Base-by-base conservation (phyloP, 2,888 invertebrate genomes). In the Adela reaumurella region DNA sequence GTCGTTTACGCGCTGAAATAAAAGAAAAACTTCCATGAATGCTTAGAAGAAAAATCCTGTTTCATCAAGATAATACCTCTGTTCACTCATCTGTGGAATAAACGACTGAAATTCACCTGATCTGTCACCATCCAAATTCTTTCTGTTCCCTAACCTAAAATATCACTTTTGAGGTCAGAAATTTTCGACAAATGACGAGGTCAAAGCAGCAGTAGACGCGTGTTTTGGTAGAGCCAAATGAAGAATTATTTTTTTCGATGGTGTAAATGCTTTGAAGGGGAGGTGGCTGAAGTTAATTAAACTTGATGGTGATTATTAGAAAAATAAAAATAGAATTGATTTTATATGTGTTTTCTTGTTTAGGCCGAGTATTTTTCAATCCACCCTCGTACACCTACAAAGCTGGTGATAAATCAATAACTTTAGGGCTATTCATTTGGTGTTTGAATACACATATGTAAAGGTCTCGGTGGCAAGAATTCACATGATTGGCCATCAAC, bases 21-120 rank as follows among this genome's bases (percentile, higher is more conserved):
- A 50, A 50, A 49, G 45, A 46, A 48, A 48, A 52, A 50, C 3
- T 29, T 18, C 46, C 46, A 29, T 46, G 44, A 35, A 20, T 45
- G 28, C 6, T 42, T 5, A 47, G 43, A 10, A 42, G 24, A 20
- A 47, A n/a, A 42, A 42, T 47, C n/a, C 17, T 42, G 47, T 47
- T 47, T 42, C 44, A 46, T 45, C 50, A 50, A 43, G 48, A 50
- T 17, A 50, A 50, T 42, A 42, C 43, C 4, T 24, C 24, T 17
- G n/a, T 49, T 46, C 52, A 49, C 48, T 50, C 48, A 6, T 46
- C 47, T 43, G 45, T 20, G 24, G 14, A 47, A 45, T 45, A 50
- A 18, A 49, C 47, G 49, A 49, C 48, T 46, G 29, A 49, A 49
- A 49, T 50, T 19, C 52, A 46, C 43, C 48, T 14, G 45, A 47